Percentiles rank a stretch among this genome's conserved stretches.
Conservation (phyloP, 53 echinoderm and acorn worm genomes). For the Stichopus horrens region DNA sequence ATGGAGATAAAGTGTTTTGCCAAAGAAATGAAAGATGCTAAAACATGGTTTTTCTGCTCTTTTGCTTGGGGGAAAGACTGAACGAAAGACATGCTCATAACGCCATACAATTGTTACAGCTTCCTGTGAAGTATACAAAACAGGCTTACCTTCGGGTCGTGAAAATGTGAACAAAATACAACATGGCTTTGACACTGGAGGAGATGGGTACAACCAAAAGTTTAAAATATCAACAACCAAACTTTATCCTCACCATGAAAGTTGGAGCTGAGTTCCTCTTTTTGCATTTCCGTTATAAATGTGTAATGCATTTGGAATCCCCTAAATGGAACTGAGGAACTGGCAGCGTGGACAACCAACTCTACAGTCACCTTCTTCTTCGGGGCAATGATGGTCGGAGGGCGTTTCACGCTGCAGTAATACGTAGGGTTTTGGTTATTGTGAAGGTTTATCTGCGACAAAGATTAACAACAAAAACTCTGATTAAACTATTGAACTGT, state of each 20-base stretch:
- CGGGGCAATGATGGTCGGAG: slow-evolving; percentile 24
- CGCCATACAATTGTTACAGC: too few species aligned
- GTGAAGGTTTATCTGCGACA: slow-evolving; percentile 28
- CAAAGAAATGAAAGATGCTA: too few species aligned
- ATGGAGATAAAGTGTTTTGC: too few species aligned
- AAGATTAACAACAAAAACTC: background rate
- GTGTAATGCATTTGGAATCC: slow-evolving; percentile 20
- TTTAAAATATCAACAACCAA: too few species aligned
- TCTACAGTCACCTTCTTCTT: slow-evolving; percentile 3
- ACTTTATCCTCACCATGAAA: slow-evolving; percentile 1
- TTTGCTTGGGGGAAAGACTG: too few species aligned
- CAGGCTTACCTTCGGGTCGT: too few species aligned
- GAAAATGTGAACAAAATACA: too few species aligned
- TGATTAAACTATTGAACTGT: background rate
- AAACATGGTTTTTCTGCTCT: too few species aligned
- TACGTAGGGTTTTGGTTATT: slow-evolving; percentile 18
- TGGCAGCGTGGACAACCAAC: slow-evolving; percentile 22
- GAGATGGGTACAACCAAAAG: too few species aligned
- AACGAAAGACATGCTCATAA: too few species aligned
- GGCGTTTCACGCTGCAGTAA: slow-evolving; percentile 28
- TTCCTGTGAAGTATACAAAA: too few species aligned
- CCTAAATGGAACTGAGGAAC: slow-evolving; percentile 1
- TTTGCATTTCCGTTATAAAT: slow-evolving; percentile 24
- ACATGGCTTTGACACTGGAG: too few species aligned
- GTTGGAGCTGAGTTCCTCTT: slow-evolving; percentile 3